Evolutionary conservation across 92 coral and sea anemone species (phyloP).

Genomic region (Nematostella vectensis): DNA sequence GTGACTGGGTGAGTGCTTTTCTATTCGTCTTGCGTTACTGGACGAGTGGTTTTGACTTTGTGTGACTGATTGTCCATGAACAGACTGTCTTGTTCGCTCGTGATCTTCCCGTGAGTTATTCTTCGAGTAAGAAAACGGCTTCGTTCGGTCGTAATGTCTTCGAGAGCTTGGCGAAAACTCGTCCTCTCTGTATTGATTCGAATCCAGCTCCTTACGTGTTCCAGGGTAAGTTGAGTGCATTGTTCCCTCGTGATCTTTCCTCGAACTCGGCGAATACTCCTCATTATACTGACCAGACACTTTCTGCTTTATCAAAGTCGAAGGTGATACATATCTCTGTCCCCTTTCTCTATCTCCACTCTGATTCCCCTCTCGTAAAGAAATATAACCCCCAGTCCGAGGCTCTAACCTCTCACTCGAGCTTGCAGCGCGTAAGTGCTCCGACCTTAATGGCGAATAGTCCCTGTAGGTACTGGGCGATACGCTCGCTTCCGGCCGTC

Average conservation of each 20-base stretch:
- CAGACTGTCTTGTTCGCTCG: too few relatives aligned
- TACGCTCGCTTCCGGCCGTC: constrained; percentile 25
- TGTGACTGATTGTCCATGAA: neutral
- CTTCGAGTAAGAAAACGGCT: too few relatives aligned
- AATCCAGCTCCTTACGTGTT: too few relatives aligned
- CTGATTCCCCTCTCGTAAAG: constrained; percentile 5
- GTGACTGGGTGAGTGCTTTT: constrained; percentile 15
- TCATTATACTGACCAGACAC: neutral
- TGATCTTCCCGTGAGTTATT: too few relatives aligned
- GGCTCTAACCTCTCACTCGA: constrained; percentile 12
- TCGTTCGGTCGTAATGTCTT: neutral
- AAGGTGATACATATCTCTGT: constrained; percentile 3
- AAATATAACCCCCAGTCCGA: constrained; percentile 12
- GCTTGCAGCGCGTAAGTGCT: constrained; percentile 11
- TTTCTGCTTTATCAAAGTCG: neutral
- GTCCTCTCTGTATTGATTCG: neutral
- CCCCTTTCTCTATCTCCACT: constrained; percentile 2
- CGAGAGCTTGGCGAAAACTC: neutral
- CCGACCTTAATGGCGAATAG: constrained; percentile 29
- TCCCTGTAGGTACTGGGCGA: constrained; percentile 27
- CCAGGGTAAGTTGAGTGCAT: neutral
- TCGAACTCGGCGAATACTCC: neutral
- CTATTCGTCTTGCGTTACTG: constrained; percentile 15
- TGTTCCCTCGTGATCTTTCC: neutral
- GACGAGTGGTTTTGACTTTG: constrained; percentile 1